phyloP scores from a whole-genome alignment of 2,888 invertebrate genomes.

The Crematogaster levior region DNA sequence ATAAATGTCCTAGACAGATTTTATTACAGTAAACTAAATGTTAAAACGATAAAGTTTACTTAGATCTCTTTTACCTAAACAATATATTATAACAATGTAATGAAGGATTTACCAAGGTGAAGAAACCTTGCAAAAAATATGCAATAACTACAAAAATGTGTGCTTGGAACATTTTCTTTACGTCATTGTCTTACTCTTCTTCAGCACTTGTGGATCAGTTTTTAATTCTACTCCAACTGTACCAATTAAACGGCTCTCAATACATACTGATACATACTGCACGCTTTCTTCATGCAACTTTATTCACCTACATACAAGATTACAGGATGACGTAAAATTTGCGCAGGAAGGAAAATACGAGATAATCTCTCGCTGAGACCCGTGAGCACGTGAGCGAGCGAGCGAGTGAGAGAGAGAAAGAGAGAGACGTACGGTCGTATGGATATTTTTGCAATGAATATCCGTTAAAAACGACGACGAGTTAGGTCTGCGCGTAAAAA shows the following conservation, averaged over 20 bases:
- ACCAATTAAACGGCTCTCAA: not conserved
- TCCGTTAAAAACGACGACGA: conserved; percentile 39
- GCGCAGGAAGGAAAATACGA: not conserved
- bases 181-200: not conserved
- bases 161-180: not conserved
- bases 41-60: not conserved
- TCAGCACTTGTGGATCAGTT: not conserved
- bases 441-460: conserved; percentile 36
- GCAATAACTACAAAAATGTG: no score
- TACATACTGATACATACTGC: not conserved
- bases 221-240: not conserved
- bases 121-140: not conserved
- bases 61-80: not conserved
- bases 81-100: not conserved
- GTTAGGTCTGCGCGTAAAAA: conserved; percentile 33
- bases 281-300: not conserved
- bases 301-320: not conserved
- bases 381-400: no score
- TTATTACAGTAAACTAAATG: conserved; percentile 1
- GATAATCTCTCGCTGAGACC: conserved; percentile 22
- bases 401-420: not conserved
- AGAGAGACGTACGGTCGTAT: not conserved
- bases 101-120: not conserved
- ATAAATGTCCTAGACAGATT: not conserved
- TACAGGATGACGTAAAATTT: conserved; percentile 5